A percentile compares a stretch with the other conserved stretches of the same genome.
phyloP scores from a whole-genome alignment of 2,797 vertebrate genomes.

The Tragelaphus eurycerus region DNA sequence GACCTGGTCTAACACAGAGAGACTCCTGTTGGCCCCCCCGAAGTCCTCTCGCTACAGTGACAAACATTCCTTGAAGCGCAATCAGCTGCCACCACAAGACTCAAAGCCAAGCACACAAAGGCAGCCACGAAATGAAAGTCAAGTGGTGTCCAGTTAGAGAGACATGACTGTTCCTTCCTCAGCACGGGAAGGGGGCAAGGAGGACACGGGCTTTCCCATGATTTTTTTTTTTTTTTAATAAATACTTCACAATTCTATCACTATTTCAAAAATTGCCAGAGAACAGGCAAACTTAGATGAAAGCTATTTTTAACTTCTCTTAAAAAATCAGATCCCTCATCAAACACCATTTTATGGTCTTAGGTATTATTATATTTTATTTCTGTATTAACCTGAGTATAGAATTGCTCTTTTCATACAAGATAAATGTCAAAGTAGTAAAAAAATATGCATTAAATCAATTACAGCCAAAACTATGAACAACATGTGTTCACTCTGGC shows the following conservation, averaged over 20 bases:
- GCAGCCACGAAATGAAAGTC: neutral
- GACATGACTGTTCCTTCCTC: neutral
- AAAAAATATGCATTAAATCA: constrained; percentile 41
- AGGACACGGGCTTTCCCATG: neutral
- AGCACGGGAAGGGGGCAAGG: neutral
- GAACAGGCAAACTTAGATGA: neutral
- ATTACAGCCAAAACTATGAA: constrained; percentile 32
- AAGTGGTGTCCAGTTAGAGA: neutral
- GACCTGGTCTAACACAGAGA: neutral
- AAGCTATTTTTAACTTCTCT: neutral
- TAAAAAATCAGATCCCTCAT: neutral
- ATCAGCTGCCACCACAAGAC: neutral
- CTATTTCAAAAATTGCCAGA: neutral
- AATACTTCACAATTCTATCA: neutral
- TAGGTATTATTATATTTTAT: constrained; percentile 14
- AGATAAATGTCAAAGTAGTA: constrained; percentile 28
- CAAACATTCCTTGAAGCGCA: neutral
- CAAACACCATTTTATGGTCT: constrained; percentile 8
- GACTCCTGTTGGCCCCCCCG: neutral
- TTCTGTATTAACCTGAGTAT: neutral
- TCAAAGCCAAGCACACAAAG: neutral
- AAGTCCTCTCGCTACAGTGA: neutral
- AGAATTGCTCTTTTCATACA: constrained; percentile 43
- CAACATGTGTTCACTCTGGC: constrained; percentile 14
- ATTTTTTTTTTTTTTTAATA: neutral